Evolutionary conservation across 2,113 vertebrate genomes (phyloP), one percentile per base, ranked within the genome.

Genomic region (Aythya baeri): DNA sequence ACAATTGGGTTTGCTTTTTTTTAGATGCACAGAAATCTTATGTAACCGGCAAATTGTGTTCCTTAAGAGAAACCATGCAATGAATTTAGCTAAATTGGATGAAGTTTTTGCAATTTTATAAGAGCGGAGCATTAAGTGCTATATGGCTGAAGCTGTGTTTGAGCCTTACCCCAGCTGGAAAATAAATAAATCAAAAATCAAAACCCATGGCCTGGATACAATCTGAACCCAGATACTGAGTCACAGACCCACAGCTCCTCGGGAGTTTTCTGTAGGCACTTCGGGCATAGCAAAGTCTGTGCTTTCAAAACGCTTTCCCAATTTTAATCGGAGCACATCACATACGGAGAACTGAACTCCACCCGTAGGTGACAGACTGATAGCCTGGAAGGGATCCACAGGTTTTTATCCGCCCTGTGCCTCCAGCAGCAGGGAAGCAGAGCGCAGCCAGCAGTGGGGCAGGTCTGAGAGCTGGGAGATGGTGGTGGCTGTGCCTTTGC

Each of bases 91-190:
- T n/a, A 9, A 75, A 6, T 34, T 41, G 17, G 43, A 57, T 26
- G 0, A 27, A 59, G 13, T 2, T 59, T 36, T 29, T 29, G 11
- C 32, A 15, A 4, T 25, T 70, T 46, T 15, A 1, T 6, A 22
- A 58, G 11, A 76, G 71, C 36, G 67, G 50, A 82, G 27, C 17
- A 67, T 46, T 13, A 18, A 44, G 12, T 13, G 9, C 32, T 10
- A 3, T 5, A 26, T 16, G 34, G n/a, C 63, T 54, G 57, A 52
- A 80, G 41, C 49, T 36, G 58, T 8, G 32, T 29, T 57, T 13
- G 14, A 88, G 23, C 41, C 38, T 63, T 2, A 34, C 29, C 54
- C 36, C 44, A 50, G n/a, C 49, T 44, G 73, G 73, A 57, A 15
- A 2, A 36, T 21, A 21, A 21, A 10, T 10, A 21, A 21, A 49